A percentile compares a stretch with the other conserved stretches of the same genome.
These are phyloP conservation scores for Anorthoa munda DNA, from an alignment of 2,888 invertebrate genomes.

Conservation along the genomic window DNA sequence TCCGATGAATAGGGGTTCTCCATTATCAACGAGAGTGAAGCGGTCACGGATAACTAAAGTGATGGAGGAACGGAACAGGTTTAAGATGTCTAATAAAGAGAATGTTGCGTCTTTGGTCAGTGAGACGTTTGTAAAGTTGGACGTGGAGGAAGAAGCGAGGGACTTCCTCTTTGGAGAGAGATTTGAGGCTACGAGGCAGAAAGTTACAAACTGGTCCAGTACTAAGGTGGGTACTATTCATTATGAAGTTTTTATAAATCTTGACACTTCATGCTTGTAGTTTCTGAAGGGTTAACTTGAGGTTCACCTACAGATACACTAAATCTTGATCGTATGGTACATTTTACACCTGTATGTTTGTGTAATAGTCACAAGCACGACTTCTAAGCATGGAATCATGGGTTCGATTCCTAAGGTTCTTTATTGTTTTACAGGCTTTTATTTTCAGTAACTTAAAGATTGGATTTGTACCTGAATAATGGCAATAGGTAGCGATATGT, in stretches of 20 bases:
- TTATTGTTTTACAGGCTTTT: too few species aligned
- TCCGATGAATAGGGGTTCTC: slow-evolving; percentile 66
- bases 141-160: slow-evolving; percentile 85
- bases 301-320: too few species aligned
- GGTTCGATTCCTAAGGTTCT: too few species aligned
- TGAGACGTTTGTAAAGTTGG: slow-evolving; percentile 78
- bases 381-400: too few species aligned
- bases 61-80: slow-evolving; percentile 81
- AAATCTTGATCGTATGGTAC: too few species aligned
- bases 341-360: too few species aligned
- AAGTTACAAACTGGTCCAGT: slow-evolving; percentile 76
- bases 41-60: slow-evolving; percentile 80
- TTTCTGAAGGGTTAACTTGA: too few species aligned
- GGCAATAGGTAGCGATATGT: too few species aligned
- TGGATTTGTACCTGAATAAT: too few species aligned
- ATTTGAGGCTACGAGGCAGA: slow-evolving; percentile 70
- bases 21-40: slow-evolving; percentile 70
- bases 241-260: neutral
- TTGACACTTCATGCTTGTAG: too few species aligned
- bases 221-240: slow-evolving; percentile 77
- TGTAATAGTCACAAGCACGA: too few species aligned
- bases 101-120: slow-evolving; percentile 73
- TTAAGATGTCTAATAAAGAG: slow-evolving; percentile 85
- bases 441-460: too few species aligned
- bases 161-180: slow-evolving; percentile 80